Percentiles rank a stretch among this genome's conserved stretches.
These are phyloP conservation scores for Alligator mississippiensis DNA, from an alignment of 2,113 vertebrate genomes.

Conservation along the genomic window DNA sequence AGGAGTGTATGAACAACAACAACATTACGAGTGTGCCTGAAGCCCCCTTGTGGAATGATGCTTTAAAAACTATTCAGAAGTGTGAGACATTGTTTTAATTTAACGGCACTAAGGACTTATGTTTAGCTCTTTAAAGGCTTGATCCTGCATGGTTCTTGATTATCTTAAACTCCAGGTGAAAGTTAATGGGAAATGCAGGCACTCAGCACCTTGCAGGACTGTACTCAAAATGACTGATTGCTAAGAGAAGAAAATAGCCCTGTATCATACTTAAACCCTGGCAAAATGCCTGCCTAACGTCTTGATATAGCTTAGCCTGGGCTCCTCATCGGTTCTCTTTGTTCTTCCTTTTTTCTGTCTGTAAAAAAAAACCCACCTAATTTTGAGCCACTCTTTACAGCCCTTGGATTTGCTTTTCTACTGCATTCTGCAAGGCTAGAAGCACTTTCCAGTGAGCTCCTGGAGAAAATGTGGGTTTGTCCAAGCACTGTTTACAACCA, in stretches of 20 bases:
- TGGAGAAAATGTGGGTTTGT: neutral
- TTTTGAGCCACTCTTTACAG: neutral
- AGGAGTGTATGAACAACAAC: conserved; percentile 37
- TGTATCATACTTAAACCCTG: neutral
- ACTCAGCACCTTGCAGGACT: fast-evolving
- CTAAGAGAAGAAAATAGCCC: fast-evolving
- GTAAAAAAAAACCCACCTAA: neutral
- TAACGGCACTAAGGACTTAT: neutral
- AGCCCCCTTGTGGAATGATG: conserved; percentile 83
- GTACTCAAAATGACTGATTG: fast-evolving
- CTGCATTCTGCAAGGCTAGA: fast-evolving
- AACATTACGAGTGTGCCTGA: conserved; percentile 51
- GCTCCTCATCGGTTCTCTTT: neutral
- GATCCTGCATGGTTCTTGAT: neutral
- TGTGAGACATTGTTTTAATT: conserved; percentile 53
- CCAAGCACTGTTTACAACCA: neutral
- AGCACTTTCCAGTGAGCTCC: fast-evolving
- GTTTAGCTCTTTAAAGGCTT: neutral
- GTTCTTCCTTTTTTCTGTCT: neutral
- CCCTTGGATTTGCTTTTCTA: neutral
- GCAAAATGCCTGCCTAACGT: neutral
- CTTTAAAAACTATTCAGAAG: conserved; percentile 60
- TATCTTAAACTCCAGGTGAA: neutral
- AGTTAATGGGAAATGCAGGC: neutral
- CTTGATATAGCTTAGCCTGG: neutral